Base-by-base conservation (phyloP, 37 sponge, comb jelly and placozoan species). In the Beroe forskalii region DNA sequence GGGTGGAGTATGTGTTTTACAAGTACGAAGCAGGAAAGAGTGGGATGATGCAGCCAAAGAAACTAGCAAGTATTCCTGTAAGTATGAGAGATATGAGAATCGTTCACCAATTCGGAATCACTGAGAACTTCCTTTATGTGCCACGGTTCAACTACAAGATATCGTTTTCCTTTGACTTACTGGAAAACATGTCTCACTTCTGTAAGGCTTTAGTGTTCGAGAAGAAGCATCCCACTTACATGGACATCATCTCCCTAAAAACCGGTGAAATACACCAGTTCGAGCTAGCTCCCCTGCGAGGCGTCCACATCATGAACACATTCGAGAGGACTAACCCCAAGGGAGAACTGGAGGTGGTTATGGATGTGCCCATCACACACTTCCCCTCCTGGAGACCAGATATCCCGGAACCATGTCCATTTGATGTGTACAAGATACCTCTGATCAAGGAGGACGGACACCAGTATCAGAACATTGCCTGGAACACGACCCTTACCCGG, bases 71-170 rank as follows among this genome's bases (percentile, higher is more conserved):
- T 6, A 41, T 80, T 20, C 6, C n/a, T 14, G 40, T 23, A n/a
- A 6, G 4, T 41, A 9, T 12, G 3, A 38, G 6, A 3, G 86
- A 80, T 43, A 41, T 80, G 25, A 80, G 86, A 37, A 23, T 80
- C 1, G n/a, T 80, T 30, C 86, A 80, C 27, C 30, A 9, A 3
- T 80, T 80, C 42, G 48, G 48, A 4, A 44, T 80, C 12, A 80
- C 86, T 9, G 86, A 80, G 55, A 80, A 80, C 86, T 80, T 42
- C 40, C 44, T 80, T 24, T 32, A 42, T 12, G 48, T 80, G 23
- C 86, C 86, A 3, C 28, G 86, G 48, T 80, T 32, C 38, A 80
- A 80, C 48, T 41, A 25, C 55, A 80, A 44, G 4, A 38, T 80
- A 1, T 19, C 39, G 12, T 19, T 32, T 2, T 69, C 72, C 72